Base-by-base conservation (phyloP, 2,797 vertebrate species). In the Adrianichthys oophorus region DNA sequence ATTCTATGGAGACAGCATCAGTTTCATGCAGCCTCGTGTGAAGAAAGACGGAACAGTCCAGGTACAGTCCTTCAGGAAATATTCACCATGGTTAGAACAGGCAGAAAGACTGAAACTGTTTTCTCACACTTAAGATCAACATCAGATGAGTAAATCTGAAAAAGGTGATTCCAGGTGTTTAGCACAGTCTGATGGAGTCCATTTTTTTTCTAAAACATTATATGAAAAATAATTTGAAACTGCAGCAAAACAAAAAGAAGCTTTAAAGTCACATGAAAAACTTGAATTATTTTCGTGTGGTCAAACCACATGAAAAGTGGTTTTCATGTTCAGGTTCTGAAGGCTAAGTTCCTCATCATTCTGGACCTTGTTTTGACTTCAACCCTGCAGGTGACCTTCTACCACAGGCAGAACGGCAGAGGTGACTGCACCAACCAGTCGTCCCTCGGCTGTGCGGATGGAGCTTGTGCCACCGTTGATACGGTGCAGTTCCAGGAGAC, bases 1-100 rank as follows among this genome's bases (percentile, higher is more conserved):
- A 43, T 86, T 86, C 49, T 64, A 81, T 32, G 88, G 88, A 26
- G 62, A 79, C 47, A 90, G 86, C 53, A n/a, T 85, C 5, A 82
- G 4, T 23, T 68, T 87, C 52, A 32, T 40, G 52, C n/a, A 57
- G 4, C 41, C 48, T 0, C 40, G 59, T n/a, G 61, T 4, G 55
- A 56, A 29, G 0, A 4, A 0, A 0, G 72, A 81, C 7, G 85
- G 81, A 4, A 72, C 62, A 0, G 40, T 76, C 15, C 14, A 56
- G 84, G 88, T 89, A 82, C 3, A n/a, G 43, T 18, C 4, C 15
- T 48, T 45, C 14, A 3, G 4, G 0, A 4, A 49, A 40, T 4
- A 4, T 16, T 42, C 10, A 10, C 10, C 32, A 32, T 12, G 32
- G 32, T 12, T 32, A 12, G 32, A 32, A 2, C 32, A 2, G 10